Evolutionary conservation across 64 coral and sea anemone genomes (phyloP).

Genomic region (Stichodactyla mertensii): DNA sequence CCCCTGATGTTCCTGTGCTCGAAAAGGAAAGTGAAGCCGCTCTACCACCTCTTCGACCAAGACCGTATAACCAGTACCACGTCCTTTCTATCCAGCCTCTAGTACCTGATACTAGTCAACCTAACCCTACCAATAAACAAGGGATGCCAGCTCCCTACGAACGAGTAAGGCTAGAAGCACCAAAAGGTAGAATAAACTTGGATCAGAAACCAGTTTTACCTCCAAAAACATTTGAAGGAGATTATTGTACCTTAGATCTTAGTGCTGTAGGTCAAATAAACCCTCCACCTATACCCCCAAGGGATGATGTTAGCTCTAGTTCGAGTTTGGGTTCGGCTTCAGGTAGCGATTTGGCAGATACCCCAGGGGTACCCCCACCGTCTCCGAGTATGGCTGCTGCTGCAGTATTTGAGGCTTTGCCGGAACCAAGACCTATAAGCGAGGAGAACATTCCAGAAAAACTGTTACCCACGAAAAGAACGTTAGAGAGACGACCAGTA

Average conservation of each 20-base stretch:
- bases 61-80: constrained; percentile 51
- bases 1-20: constrained; percentile 30
- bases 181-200: constrained; percentile 23
- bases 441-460: constrained; percentile 36
- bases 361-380: constrained; percentile 66
- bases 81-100: not conserved
- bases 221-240: constrained; percentile 29
- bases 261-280: constrained; percentile 50
- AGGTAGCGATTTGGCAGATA: constrained; percentile 24
- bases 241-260: constrained; percentile 64
- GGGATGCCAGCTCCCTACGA: constrained; percentile 41
- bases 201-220: constrained; percentile 16
- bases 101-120: not conserved
- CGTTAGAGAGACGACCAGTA: not conserved
- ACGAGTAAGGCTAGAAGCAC: constrained; percentile 65
- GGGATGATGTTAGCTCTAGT: constrained; percentile 25
- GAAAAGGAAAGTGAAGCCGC: constrained; percentile 19
- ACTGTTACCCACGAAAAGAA: constrained; percentile 5
- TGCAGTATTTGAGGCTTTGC: constrained; percentile 35
- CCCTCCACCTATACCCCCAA: constrained; percentile 32
- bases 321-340: constrained; percentile 39
- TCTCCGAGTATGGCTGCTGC: constrained; percentile 55
- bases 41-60: constrained; percentile 17
- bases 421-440: not conserved
- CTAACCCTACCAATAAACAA: not conserved